Evolutionary conservation across 2,113 vertebrate species (phyloP), one percentile per base, ranked within the genome.

Genomic region (Prionailurus bengalensis): DNA sequence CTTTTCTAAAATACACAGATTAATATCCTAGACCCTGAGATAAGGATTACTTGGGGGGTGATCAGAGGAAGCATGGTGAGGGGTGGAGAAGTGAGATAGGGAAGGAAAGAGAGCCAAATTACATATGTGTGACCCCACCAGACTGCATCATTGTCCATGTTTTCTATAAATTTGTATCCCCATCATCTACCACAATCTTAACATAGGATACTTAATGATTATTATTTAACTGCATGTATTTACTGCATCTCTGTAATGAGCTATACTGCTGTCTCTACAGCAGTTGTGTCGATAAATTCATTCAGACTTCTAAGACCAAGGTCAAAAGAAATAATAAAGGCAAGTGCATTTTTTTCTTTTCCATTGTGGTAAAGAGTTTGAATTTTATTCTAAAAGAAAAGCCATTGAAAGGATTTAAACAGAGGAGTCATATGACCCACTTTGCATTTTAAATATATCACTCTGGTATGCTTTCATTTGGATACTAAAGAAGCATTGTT

Each of bases 351-450:
- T 61, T 76, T 66, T 39, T 68, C 11, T 7, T 63, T 51, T 36
- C 29, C 27, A 36, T 29, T 71, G n/a, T 78, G 51, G 23, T 55
- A 55, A 68, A 58, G n/a, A 90, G 27, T 78, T 63, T 70, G 91
- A 82, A 68, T 91, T 74, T 97, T 83, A 83, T 91, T 83, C 36
- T 96, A 88, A 94, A 91, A 91, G 55, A 23, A 93, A 93, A 89
- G 53, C 17, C 31, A 82, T 4, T 73, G 82, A 88, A 91, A 33
- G 7, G 19, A 66, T 80, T 90, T 85, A 89, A 93, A 42, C 36
- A 73, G 39, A 96, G 39, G 53, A 92, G 4, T 93, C 66, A 63
- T 19, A 39, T 42, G 61, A 65, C 58, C 16, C 31, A 88, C 73
- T 93, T 58, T 91, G 55, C 81, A 71, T 91, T 74, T 70, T 93